A percentile compares a stretch with the other conserved stretches of the same genome.
phyloP scores from a whole-genome alignment of 1,140 invertebrate genomes.

The Drosophila lacertosa region DNA sequence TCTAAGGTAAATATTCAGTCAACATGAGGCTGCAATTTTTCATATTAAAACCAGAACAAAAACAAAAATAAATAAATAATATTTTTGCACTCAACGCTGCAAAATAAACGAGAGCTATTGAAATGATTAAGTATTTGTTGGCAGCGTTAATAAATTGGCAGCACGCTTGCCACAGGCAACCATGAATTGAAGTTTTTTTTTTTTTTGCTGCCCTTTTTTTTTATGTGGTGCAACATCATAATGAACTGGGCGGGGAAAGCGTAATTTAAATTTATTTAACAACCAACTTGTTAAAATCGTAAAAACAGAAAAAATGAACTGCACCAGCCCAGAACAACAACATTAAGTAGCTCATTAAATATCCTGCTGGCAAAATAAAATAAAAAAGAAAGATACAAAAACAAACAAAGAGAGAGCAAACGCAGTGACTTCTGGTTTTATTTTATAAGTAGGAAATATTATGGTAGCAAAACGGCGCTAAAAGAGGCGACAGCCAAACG shows the following conservation, averaged over 20 bases:
- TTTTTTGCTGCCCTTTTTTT: not conserved
- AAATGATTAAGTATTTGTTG: slow-evolving; percentile 68
- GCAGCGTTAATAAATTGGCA: slow-evolving; percentile 63
- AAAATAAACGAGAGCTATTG: slow-evolving; percentile 28
- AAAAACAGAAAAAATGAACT: slow-evolving; percentile 50
- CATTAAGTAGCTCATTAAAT: slow-evolving; percentile 82
- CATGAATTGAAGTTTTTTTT: slow-evolving; percentile 44
- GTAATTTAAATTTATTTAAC: slow-evolving; percentile 82
- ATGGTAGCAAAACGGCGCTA: slow-evolving; percentile 68
- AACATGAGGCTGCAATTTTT: slow-evolving; percentile 18
- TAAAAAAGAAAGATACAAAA: slow-evolving; percentile 32
- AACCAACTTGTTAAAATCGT: slow-evolving; percentile 75
- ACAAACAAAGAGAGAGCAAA: slow-evolving; percentile 38
- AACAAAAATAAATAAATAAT: slow-evolving; percentile 20
- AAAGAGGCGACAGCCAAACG: slow-evolving; percentile 49
- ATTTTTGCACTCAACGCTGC: slow-evolving; percentile 7
- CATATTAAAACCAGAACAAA: not conserved
- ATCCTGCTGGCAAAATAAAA: slow-evolving; percentile 46
- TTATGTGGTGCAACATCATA: slow-evolving; percentile 20
- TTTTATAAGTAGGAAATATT: slow-evolving; percentile 78
- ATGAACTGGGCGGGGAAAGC: slow-evolving; percentile 57
- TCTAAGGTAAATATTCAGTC: slow-evolving; percentile 26
- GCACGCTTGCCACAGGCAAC: slow-evolving; percentile 26
- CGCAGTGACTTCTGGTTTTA: slow-evolving; percentile 68
- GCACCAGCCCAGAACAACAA: slow-evolving; percentile 51